A percentile compares a stretch with the other conserved stretches of the same genome.
phyloP scores from a whole-genome alignment of 2,113 vertebrate genomes.

The Ceyx margarethae region DNA sequence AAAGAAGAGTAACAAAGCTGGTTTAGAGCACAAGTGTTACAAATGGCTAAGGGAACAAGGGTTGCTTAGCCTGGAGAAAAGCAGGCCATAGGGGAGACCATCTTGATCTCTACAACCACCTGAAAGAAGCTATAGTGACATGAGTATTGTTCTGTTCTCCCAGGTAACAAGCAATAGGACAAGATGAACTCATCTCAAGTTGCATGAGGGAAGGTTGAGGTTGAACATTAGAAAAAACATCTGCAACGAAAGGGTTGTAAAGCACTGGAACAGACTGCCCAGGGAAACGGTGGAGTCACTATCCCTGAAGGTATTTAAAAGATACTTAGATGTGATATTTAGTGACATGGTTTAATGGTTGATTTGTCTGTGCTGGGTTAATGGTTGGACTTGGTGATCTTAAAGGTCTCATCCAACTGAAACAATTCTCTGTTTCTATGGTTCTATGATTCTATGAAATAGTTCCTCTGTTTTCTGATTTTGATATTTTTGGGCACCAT shows the following conservation, averaged over 20 bases:
- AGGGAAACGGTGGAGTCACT: not conserved
- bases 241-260: not conserved
- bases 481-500: not conserved
- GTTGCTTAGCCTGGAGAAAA: too few relatives aligned
- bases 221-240: not conserved
- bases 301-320: not conserved
- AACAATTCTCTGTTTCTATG: not conserved
- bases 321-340: not conserved
- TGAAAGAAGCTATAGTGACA: not conserved
- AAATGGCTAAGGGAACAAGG: too few relatives aligned
- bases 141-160: not conserved
- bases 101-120: too few relatives aligned
- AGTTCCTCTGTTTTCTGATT: not conserved
- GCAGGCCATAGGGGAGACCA: too few relatives aligned
- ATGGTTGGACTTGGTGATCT: not conserved
- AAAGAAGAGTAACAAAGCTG: too few relatives aligned
- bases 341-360: not conserved
- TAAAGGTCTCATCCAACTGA: not conserved
- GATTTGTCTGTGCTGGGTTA: not conserved
- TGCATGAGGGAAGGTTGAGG: not conserved
- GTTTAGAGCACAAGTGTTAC: too few relatives aligned
- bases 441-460: not conserved
- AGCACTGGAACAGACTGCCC: not conserved
- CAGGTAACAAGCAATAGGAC: not conserved
- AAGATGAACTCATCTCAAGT: not conserved